Evolutionary conservation across 2,113 vertebrate genomes (phyloP).

Genomic region (Nerophis lumbriciformis): DNA sequence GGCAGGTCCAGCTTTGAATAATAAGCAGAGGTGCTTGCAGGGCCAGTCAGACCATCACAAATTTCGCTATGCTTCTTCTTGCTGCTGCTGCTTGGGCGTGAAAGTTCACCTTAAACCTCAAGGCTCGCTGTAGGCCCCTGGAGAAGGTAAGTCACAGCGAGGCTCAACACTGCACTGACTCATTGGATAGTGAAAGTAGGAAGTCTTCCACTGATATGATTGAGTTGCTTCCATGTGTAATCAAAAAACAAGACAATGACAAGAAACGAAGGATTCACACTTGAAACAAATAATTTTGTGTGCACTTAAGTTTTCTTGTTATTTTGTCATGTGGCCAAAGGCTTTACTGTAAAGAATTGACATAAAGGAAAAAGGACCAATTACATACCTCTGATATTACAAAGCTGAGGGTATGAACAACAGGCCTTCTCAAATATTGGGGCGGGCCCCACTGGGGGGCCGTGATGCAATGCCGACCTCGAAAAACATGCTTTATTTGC

Average conservation of each 20-base stretch:
- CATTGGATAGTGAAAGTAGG: neutral
- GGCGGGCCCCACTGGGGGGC: too few species aligned
- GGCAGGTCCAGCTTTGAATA: neutral
- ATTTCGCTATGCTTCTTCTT: neutral
- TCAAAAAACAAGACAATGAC: neutral
- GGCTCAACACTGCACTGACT: conserved; percentile 1
- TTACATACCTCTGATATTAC: too few species aligned
- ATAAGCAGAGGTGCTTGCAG: neutral
- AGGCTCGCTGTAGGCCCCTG: conserved; percentile 1
- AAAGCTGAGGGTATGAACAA: too few species aligned
- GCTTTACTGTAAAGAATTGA: too few species aligned
- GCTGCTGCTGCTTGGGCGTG: neutral
- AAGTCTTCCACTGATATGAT: neutral
- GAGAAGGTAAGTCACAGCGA: conserved; percentile 4
- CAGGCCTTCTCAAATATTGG: too few species aligned
- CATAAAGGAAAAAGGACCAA: too few species aligned
- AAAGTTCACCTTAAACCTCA: conserved; percentile 1
- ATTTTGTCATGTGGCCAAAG: too few species aligned
- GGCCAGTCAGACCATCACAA: neutral
- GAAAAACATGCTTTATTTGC: too few species aligned
- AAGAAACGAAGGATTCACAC: neutral
- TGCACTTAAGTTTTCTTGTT: too few species aligned
- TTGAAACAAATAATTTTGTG: too few species aligned
- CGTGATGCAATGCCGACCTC: too few species aligned
- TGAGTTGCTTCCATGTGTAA: neutral